Conservation (phyloP, 2,113 vertebrate species). For the Anarrhichthys ocellatus region DNA sequence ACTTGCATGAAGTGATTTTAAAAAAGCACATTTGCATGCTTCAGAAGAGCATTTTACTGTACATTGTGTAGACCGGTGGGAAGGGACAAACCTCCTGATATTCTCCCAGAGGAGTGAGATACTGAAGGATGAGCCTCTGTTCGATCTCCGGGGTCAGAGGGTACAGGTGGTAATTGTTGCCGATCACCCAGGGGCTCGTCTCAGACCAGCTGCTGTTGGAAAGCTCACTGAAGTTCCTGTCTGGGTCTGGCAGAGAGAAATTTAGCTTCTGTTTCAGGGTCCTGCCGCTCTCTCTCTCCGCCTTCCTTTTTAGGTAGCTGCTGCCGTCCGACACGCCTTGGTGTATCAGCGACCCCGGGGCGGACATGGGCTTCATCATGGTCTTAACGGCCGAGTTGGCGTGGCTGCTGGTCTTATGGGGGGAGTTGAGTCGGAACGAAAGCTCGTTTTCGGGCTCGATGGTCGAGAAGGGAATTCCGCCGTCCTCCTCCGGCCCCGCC, state of each 20-base stretch:
- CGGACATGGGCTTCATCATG: slow-evolving; percentile 83
- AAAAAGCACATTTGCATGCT: background rate
- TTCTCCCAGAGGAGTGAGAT: slow-evolving; percentile 96
- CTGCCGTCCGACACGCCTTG: slow-evolving; percentile 74
- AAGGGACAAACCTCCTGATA: slow-evolving; percentile 93
- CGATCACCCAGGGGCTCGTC: slow-evolving; percentile 99
- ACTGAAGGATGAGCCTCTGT: slow-evolving; percentile 96
- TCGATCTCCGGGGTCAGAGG: slow-evolving; percentile 96
- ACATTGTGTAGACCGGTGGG: background rate
- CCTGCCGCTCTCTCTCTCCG: slow-evolving; percentile 87
- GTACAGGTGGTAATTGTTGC: slow-evolving; percentile 95
- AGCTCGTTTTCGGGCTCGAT: slow-evolving; percentile 86
- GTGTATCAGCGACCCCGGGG: slow-evolving; percentile 61
- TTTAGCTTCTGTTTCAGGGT: slow-evolving; percentile 93
- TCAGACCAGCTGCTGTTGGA: slow-evolving; percentile 99
- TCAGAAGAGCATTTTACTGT: background rate
- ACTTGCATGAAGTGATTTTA: background rate
- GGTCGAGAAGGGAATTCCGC: slow-evolving; percentile 64
- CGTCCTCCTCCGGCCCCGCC: slow-evolving; percentile 39
- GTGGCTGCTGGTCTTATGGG: slow-evolving; percentile 87
- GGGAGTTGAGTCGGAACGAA: slow-evolving; percentile 88
- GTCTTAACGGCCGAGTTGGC: slow-evolving; percentile 87
- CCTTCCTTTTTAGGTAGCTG: slow-evolving; percentile 82
- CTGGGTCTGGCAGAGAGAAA: slow-evolving; percentile 90
- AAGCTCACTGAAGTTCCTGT: slow-evolving; percentile 92